These are phyloP conservation scores for Limosa lapponica DNA, from an alignment of 2,797 vertebrate genomes.

Conservation along the genomic window DNA sequence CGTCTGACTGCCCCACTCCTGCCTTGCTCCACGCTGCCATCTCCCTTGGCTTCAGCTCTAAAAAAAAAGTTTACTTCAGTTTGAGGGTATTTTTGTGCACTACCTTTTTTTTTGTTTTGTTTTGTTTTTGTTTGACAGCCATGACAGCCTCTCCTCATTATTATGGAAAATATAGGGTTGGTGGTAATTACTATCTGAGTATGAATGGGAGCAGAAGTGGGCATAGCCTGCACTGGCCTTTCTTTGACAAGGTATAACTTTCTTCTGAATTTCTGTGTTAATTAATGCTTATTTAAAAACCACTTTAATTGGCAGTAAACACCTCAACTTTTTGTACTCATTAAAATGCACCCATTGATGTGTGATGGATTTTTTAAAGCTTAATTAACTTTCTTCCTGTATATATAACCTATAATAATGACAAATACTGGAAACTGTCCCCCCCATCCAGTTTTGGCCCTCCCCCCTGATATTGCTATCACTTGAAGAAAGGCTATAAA, in stretches of 20 bases:
- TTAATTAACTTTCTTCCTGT: conserved; percentile 86
- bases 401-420: conserved; percentile 86
- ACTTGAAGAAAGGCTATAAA: conserved; percentile 63
- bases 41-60: not conserved
- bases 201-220: conserved; percentile 88
- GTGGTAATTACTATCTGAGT: conserved; percentile 89
- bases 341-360: conserved; percentile 87
- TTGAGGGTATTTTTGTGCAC: conserved; percentile 74
- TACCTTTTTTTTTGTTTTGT: conserved; percentile 65
- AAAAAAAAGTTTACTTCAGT: conserved; percentile 76
- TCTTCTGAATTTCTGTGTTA: conserved; percentile 89
- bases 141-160: conserved; percentile 88
- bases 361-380: conserved; percentile 86
- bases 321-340: conserved; percentile 89
- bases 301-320: conserved; percentile 91
- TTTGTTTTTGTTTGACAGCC: conserved; percentile 85
- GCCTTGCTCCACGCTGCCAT: not conserved
- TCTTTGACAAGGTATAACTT: conserved; percentile 92
- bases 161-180: conserved; percentile 93
- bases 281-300: conserved; percentile 89
- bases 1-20: not conserved
- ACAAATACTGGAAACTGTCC: conserved; percentile 77
- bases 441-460: not conserved
- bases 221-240: conserved; percentile 87
- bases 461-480: not conserved